Conservation (phyloP, 2,113 vertebrate genomes). For the Donacobius atricapilla region DNA sequence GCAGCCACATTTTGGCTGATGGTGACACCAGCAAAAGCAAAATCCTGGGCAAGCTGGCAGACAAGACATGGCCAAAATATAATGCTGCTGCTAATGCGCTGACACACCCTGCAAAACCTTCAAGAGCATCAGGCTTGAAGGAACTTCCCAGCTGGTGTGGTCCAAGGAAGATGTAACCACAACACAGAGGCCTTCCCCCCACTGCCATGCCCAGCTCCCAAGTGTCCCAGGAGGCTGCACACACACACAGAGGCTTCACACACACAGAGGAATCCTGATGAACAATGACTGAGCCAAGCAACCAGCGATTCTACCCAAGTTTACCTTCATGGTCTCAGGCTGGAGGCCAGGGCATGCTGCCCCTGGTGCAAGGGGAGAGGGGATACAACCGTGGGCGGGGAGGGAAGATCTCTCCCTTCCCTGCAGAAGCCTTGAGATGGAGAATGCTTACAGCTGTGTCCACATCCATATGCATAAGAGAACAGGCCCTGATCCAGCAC, state of each 20-base stretch:
- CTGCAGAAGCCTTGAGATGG: constrained; percentile 12
- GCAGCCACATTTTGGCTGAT: not conserved
- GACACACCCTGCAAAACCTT: not conserved
- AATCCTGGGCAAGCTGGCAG: not conserved
- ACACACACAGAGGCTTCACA: rapidly evolving
- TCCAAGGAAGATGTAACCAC: too few relatives aligned
- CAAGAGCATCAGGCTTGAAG: not conserved
- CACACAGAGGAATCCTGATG: not conserved
- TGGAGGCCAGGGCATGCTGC: not conserved
- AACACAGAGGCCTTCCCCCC: not conserved
- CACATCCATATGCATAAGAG: constrained; percentile 52
- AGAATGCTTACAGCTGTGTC: constrained; percentile 44
- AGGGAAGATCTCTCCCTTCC: not conserved
- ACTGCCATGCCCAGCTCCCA: not conserved
- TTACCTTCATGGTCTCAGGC: not conserved
- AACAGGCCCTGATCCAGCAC: constrained; percentile 55
- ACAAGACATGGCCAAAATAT: rapidly evolving
- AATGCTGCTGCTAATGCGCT: not conserved
- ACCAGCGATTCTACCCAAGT: not conserved
- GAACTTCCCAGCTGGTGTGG: not conserved
- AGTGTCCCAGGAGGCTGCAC: not conserved
- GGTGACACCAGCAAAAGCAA: not conserved
- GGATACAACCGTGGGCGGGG: not conserved
- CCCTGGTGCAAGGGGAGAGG: not conserved
- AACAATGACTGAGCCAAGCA: not conserved